phyloP scores from a whole-genome alignment of 1,140 invertebrate genomes.

The Zaprionus capensis region DNA sequence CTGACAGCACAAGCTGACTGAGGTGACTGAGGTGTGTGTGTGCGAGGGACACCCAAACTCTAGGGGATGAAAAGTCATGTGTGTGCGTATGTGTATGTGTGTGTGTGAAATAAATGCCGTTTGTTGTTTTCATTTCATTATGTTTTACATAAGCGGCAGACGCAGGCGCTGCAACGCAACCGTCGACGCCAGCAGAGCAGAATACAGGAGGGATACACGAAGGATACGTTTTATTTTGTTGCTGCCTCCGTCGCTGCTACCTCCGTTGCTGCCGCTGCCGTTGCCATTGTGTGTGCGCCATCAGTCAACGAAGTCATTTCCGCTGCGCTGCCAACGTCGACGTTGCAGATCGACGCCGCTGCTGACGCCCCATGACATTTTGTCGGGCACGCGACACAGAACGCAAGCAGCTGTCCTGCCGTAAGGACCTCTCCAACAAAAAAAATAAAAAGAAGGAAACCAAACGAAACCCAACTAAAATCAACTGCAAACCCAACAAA shows the following conservation, averaged over 20 bases:
- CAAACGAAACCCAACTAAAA: background rate
- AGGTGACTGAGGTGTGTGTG: constrained; percentile 45
- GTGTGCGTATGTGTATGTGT: constrained; percentile 39
- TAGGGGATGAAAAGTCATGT: constrained; percentile 80
- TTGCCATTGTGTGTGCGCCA: constrained; percentile 55
- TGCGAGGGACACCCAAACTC: constrained; percentile 48
- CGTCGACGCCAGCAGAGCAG: constrained; percentile 11
- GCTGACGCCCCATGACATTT: constrained; percentile 72
- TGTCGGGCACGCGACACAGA: constrained; percentile 84
- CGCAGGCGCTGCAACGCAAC: constrained; percentile 31
- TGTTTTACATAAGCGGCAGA: constrained; percentile 66
- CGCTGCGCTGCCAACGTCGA: constrained; percentile 52
- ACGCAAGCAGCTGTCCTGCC: constrained; percentile 79
- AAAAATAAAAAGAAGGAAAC: constrained; percentile 14
- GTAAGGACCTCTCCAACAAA: constrained; percentile 55
- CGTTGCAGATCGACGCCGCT: constrained; percentile 21
- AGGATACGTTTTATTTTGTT: constrained; percentile 57
- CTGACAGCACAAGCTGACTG: constrained; percentile 27
- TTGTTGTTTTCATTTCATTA: constrained; percentile 73
- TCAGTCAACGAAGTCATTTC: constrained; percentile 83
- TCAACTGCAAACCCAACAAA: background rate
- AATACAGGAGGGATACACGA: constrained; percentile 27
- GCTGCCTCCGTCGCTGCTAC: background rate
- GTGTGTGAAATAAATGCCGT: constrained; percentile 66
- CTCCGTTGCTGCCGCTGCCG: background rate